These are phyloP conservation scores for Argopecten irradians DNA, from an alignment of 1,140 invertebrate genomes.

Conservation along the genomic window DNA sequence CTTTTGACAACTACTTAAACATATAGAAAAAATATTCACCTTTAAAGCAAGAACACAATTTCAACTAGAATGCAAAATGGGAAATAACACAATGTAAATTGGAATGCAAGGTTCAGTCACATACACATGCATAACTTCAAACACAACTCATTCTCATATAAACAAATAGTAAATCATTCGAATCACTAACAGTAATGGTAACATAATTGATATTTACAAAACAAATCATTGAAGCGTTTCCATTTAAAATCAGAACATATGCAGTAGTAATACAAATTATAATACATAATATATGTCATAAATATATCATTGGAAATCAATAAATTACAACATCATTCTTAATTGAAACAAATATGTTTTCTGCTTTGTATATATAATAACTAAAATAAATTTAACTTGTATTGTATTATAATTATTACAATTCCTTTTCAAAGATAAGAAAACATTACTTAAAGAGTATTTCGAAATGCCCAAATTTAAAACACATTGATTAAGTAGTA, in stretches of 20 bases:
- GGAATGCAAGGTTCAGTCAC: slow-evolving; percentile 14
- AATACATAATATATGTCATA: background rate
- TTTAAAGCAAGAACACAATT: background rate
- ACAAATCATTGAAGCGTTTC: background rate
- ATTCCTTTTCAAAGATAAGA: background rate
- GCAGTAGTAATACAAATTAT: background rate
- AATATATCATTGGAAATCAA: background rate
- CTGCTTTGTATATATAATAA: background rate
- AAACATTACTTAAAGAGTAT: no score
- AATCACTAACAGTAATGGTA: background rate
- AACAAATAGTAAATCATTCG: background rate
- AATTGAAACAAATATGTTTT: background rate
- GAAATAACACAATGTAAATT: background rate
- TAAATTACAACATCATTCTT: background rate
- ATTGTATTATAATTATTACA: background rate
- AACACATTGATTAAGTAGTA: background rate
- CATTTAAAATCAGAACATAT: background rate
- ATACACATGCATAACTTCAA: slow-evolving; percentile 2
- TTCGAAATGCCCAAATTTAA: background rate
- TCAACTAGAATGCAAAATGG: background rate
- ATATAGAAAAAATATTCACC: background rate
- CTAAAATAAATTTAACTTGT: background rate
- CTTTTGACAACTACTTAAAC: background rate
- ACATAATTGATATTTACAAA: background rate
- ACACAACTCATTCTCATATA: background rate